Evolutionary conservation across 2,113 vertebrate species (phyloP), one percentile per base, ranked within the genome.

Genomic region (Egretta garzetta): DNA sequence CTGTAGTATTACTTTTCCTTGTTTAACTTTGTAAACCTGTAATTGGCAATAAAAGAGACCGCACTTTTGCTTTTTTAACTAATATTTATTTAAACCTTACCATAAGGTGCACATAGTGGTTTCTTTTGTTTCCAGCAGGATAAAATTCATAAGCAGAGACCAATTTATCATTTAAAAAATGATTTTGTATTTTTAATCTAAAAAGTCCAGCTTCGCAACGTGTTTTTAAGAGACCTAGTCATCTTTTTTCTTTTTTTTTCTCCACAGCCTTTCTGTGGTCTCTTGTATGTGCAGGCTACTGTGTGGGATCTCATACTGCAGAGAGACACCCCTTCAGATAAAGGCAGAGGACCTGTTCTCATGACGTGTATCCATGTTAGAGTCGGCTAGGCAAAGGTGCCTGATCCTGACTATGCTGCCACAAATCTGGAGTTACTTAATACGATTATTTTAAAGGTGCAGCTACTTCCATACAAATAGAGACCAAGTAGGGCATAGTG

Each of bases 31-130:
- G 92, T 94, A 98, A 98, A 93, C 92, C 90, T 96, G 80, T 96
- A 98, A 96, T 94, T 98, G 95, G 96, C 95, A 97, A 97, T 97
- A 97, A 97, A 97, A 97, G 93, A 96, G 76, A 97, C 95, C 84
- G 27, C 91, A 91, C 94, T 98, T 96, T 94, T 96, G 86, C 84
- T 94, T 95, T 94, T 97, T 95, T 91, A 96, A 94, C 94, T 97
- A 97, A 92, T 95, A 93, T 98, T 97, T 98, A 72, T 97, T 97
- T 97, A 97, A 98, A 96, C 83, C 83, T 96, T 97, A 95, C 93
- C 91, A 97, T 97, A 97, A 97, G 87, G 95, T 94, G 88, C 82
- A 93, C 79, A 86, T 93, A 92, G 86, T 90, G 86, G 93, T 96
- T 97, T 97, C 94, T 95, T 96, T 97, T 97, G 91, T 97, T 96